Conservation (phyloP, 2,888 invertebrate genomes). For the Chironomus riparius region DNA sequence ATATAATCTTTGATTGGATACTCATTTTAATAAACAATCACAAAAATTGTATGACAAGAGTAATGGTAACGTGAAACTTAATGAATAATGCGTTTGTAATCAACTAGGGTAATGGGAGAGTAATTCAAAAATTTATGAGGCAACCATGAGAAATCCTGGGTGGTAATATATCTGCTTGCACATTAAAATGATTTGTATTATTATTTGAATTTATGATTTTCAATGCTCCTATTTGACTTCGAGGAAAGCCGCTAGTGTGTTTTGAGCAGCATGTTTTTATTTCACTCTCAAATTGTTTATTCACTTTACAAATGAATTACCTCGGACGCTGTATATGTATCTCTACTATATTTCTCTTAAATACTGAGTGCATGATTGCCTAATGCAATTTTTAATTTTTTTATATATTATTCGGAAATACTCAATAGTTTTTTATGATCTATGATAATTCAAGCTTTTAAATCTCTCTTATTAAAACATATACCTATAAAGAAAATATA, state of each 20-base stretch:
- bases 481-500: too few species aligned
- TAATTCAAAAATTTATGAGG: slow-evolving; percentile 11
- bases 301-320: not conserved
- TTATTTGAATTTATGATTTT: slow-evolving; percentile 25
- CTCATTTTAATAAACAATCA: not conserved
- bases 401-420: too few species aligned
- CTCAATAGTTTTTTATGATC: too few species aligned
- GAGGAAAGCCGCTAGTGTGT: slow-evolving; percentile 6
- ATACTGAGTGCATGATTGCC: too few species aligned
- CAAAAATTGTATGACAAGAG: not conserved
- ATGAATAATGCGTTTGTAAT: not conserved
- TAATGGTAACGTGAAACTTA: not conserved
- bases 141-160: slow-evolving; percentile 11
- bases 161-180: slow-evolving; percentile 15
- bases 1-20: too few species aligned
- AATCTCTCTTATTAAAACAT: too few species aligned
- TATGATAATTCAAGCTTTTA: too few species aligned
- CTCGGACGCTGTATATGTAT: too few species aligned
- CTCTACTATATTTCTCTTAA: too few species aligned
- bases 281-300: not conserved
- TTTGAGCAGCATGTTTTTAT: not conserved
- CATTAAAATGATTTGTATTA: slow-evolving; percentile 25
- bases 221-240: slow-evolving; percentile 13
- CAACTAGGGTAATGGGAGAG: not conserved
- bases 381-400: too few species aligned